phyloP scores from a whole-genome alignment of 2,113 vertebrate genomes.

The Cryptoleucopteryx plumbea region DNA sequence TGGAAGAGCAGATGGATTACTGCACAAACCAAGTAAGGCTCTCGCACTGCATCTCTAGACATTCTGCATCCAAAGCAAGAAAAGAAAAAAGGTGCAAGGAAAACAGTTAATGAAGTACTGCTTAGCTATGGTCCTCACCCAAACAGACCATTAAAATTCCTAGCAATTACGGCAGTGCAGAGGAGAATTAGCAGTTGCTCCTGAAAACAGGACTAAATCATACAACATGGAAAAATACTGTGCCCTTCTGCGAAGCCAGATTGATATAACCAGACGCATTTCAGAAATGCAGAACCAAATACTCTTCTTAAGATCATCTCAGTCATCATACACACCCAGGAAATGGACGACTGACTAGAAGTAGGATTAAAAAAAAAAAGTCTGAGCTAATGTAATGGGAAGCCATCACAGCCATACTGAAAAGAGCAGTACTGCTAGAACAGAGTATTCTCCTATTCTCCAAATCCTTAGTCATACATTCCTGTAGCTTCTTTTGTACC shows the following conservation, averaged over 20 bases:
- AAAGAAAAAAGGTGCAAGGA: not conserved
- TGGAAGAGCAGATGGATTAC: not conserved
- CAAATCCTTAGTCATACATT: not conserved
- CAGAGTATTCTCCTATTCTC: not conserved
- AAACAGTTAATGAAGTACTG: not conserved
- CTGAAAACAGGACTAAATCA: not conserved
- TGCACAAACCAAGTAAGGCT: not conserved
- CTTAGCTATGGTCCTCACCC: not conserved
- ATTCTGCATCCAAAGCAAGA: not conserved
- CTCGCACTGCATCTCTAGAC: not conserved
- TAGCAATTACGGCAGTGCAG: not conserved
- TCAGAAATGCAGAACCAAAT: not conserved
- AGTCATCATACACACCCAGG: not conserved
- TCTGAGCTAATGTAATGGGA: not conserved
- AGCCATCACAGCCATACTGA: not conserved
- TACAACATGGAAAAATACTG: not conserved
- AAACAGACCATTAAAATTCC: not conserved
- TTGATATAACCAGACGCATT: not conserved
- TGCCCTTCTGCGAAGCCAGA: not conserved
- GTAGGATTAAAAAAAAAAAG: not conserved
- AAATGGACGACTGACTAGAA: not conserved
- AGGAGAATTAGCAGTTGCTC: not conserved
- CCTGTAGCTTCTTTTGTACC: not conserved
- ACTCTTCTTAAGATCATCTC: not conserved
- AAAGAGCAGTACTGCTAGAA: not conserved